phyloP scores from a whole-genome alignment of 2,888 invertebrate genomes.

The Tachina grossa region DNA sequence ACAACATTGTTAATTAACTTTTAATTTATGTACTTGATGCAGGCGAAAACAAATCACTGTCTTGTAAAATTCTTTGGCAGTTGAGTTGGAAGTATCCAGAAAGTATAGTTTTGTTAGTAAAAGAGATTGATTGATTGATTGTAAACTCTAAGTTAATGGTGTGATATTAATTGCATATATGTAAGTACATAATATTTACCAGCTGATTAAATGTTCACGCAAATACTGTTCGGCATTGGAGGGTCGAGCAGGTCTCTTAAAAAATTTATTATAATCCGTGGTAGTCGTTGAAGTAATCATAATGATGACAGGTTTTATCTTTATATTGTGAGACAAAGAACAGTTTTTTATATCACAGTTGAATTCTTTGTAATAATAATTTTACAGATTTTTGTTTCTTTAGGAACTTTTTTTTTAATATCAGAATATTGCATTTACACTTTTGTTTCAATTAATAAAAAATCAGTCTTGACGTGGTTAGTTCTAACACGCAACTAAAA shows the following conservation, averaged over 20 bases:
- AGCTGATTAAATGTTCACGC: slow-evolving; percentile 75
- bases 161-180: background rate
- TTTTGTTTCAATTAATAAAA: slow-evolving; percentile 1
- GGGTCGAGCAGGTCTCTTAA: slow-evolving; percentile 78
- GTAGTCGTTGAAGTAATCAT: slow-evolving; percentile 76
- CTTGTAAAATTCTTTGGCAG: too few species aligned
- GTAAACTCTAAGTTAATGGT: too few species aligned
- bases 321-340: slow-evolving; percentile 12
- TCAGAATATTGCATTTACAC: background rate
- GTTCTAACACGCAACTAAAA: slow-evolving; percentile 54
- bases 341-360: slow-evolving; percentile 54
- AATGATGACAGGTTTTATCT: slow-evolving; percentile 53
- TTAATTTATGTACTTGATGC: too few species aligned
- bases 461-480: slow-evolving; percentile 51
- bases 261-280: slow-evolving; percentile 77
- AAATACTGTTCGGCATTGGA: slow-evolving; percentile 79
- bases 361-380: background rate
- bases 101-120: too few species aligned
- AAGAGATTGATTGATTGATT: too few species aligned
- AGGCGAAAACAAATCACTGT: too few species aligned
- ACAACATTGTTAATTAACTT: too few species aligned
- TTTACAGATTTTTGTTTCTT: slow-evolving; percentile 13
- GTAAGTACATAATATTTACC: slow-evolving; percentile 74
- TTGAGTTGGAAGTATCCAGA: too few species aligned
- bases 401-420: slow-evolving; percentile 34